These are phyloP conservation scores for Pseudobourletiella spinata DNA, from an alignment of 1,140 invertebrate genomes.

Conservation along the genomic window DNA sequence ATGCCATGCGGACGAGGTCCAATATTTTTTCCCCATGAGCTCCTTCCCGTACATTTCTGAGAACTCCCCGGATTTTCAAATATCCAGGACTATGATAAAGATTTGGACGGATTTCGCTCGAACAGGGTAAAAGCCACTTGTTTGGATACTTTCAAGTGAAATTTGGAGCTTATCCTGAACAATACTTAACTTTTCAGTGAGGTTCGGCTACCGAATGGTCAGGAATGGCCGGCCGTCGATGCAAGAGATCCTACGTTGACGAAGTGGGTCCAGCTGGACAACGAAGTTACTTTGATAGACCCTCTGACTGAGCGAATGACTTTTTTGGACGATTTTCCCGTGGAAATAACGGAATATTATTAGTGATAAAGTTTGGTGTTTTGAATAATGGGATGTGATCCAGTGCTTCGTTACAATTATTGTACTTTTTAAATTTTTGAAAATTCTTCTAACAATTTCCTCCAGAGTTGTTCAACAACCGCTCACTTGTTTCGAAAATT, in stretches of 20 bases:
- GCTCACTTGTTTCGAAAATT: no score
- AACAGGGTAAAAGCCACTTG: background rate
- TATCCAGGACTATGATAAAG: background rate
- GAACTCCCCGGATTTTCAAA: background rate
- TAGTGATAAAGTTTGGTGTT: no score
- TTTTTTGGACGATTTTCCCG: background rate
- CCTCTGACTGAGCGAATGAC: background rate
- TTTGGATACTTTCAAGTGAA: background rate
- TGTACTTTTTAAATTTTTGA: no score
- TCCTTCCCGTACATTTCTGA: background rate
- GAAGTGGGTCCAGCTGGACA: background rate
- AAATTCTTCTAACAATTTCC: no score
- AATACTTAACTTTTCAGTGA: background rate
- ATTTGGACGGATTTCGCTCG: background rate
- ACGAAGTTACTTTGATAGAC: background rate
- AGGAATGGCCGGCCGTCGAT: background rate
- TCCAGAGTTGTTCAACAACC: no score
- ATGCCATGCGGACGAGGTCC: background rate
- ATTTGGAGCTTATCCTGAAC: background rate
- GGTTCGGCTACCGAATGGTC: background rate
- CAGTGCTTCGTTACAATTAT: no score
- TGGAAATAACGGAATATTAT: no score
- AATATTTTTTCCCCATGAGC: background rate
- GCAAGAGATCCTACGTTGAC: background rate
- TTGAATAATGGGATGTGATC: no score